Evolutionary conservation across 2,797 vertebrate genomes (phyloP).

Genomic region (Dipus sagitta): DNA sequence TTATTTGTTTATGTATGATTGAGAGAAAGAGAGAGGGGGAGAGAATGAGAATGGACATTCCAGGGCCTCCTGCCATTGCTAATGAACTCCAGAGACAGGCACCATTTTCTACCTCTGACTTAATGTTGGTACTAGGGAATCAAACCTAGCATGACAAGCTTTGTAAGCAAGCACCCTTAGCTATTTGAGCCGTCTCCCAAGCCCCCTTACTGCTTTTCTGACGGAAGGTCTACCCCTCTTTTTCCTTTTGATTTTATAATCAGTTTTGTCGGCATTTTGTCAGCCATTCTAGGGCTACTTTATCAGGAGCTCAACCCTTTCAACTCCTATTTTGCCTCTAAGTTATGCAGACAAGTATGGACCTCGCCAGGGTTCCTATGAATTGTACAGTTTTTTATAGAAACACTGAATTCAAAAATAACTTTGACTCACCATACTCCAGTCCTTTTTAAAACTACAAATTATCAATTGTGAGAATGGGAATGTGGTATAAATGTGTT

Average conservation of each 20-base stretch:
- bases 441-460: conserved; percentile 4
- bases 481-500: neutral
- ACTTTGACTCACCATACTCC: conserved; percentile 35
- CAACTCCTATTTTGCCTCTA: neutral
- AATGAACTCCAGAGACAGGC: too few relatives aligned
- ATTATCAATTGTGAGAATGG: conserved; percentile 1
- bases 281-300: neutral
- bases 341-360: neutral
- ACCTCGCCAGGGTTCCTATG: conserved; percentile 20
- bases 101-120: too few relatives aligned
- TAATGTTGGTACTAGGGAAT: too few relatives aligned
- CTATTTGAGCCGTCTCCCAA: too few relatives aligned
- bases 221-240: too few relatives aligned
- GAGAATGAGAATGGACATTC: too few relatives aligned
- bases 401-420: conserved; percentile 55
- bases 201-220: too few relatives aligned
- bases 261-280: neutral
- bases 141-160: too few relatives aligned
- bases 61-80: too few relatives aligned
- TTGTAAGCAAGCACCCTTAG: too few relatives aligned
- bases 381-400: conserved; percentile 45
- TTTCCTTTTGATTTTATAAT: neutral
- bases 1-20: too few relatives aligned
- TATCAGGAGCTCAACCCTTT: neutral
- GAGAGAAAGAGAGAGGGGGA: too few relatives aligned